A percentile compares a stretch with the other conserved stretches of the same genome.
phyloP scores from a whole-genome alignment of 2,113 vertebrate genomes.

The Scomber scombrus region DNA sequence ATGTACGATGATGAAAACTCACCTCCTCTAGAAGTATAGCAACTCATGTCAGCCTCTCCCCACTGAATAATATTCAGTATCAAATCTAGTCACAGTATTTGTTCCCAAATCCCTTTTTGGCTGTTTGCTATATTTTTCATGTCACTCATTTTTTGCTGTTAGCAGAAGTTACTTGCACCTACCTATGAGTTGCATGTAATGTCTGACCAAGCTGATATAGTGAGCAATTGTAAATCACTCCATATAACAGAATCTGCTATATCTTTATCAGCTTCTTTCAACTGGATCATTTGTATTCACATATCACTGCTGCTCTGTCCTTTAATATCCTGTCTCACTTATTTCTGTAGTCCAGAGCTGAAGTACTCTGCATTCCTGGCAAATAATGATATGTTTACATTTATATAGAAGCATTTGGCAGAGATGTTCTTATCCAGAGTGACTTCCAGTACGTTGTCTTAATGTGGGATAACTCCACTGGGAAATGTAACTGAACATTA shows the following conservation, averaged over 20 bases:
- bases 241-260: constrained; percentile 1
- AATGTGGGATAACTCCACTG: constrained; percentile 19
- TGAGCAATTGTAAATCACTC: not conserved
- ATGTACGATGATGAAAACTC: constrained; percentile 12
- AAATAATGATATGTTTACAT: constrained; percentile 24
- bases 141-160: not conserved
- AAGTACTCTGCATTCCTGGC: constrained; percentile 38
- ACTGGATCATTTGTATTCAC: constrained; percentile 21
- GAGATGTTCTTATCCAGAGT: constrained; percentile 33
- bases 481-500: constrained; percentile 28
- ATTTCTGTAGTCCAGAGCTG: constrained; percentile 36
- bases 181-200: constrained; percentile 3
- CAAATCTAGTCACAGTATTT: constrained; percentile 4
- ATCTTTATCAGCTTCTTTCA: constrained; percentile 11
- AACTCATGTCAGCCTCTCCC: not conserved
- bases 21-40: constrained; percentile 29
- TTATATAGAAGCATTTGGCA: constrained; percentile 14
- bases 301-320: not conserved
- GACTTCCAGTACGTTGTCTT: not conserved
- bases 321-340: constrained; percentile 38
- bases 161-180: not conserved
- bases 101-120: not conserved
- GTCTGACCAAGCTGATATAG: not conserved
- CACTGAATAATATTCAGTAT: not conserved
- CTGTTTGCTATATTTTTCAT: not conserved